Conservation (phyloP, 2,888 invertebrate genomes). For the Onchidella celtica region DNA sequence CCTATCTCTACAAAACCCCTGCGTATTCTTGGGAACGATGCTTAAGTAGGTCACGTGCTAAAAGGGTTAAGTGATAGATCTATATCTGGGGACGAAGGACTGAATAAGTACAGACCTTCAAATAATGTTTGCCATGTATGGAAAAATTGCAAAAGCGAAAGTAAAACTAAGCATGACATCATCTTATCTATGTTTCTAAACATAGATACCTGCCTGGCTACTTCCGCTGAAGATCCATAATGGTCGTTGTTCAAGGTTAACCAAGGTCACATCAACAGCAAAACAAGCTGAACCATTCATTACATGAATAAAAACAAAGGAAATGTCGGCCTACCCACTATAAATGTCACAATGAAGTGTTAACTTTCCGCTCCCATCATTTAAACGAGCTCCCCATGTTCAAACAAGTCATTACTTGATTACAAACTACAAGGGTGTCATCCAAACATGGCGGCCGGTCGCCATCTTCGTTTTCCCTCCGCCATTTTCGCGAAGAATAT, state of each 20-base stretch:
- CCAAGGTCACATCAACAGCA: conserved; percentile 12
- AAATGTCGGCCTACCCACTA: too few species aligned
- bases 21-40: too few species aligned
- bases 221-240: conserved; percentile 32
- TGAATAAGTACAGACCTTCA: too few species aligned
- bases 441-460: conserved; percentile 80
- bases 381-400: too few species aligned
- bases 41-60: too few species aligned
- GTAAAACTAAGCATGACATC: not conserved
- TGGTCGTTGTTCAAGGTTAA: conserved; percentile 32
- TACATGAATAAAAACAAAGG: too few species aligned
- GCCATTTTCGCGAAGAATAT: conserved; percentile 84
- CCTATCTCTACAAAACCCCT: too few species aligned
- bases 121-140: too few species aligned
- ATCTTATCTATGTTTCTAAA: not conserved
- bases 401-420: not conserved
- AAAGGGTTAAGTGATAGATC: too few species aligned
- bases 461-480: conserved; percentile 81
- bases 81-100: too few species aligned
- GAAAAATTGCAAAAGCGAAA: conserved; percentile 2
- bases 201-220: not conserved
- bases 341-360: too few species aligned
- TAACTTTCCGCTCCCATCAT: too few species aligned
- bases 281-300: not conserved
- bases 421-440: not conserved